These are phyloP conservation scores for Grapholita molesta DNA, from an alignment of 1,140 invertebrate genomes.

Conservation along the genomic window DNA sequence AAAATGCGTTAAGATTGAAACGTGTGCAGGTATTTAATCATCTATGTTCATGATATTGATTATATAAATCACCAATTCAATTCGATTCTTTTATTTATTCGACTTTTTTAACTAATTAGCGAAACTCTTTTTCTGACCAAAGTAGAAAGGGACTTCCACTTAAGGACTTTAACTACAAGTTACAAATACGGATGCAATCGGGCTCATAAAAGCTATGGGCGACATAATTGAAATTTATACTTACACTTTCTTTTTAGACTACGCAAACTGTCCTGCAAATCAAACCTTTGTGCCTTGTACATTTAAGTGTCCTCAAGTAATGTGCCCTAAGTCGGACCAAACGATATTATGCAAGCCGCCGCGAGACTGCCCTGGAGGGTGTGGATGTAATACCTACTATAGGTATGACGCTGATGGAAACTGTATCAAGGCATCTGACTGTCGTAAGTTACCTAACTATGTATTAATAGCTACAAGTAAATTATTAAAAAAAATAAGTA, in stretches of 20 bases:
- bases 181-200: too few species aligned
- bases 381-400: not conserved
- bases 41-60: not conserved
- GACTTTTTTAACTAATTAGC: too few species aligned
- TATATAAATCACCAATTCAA: not conserved
- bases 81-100: too few species aligned
- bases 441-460: not conserved
- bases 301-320: constrained; percentile 4
- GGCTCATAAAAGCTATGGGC: too few species aligned
- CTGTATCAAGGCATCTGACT: not conserved
- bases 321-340: not conserved
- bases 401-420: not conserved
- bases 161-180: too few species aligned
- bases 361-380: constrained; percentile 4
- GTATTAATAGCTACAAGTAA: not conserved
- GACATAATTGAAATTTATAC: too few species aligned
- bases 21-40: not conserved
- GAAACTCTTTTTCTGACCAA: too few species aligned
- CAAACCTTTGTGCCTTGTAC: constrained; percentile 10
- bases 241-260: too few species aligned
- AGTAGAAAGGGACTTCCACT: too few species aligned
- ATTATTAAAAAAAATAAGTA: too few species aligned
- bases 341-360: constrained; percentile 10
- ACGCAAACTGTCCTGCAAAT: not conserved
- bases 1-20: constrained; percentile 6